These are phyloP conservation scores for Myathropa florea DNA, from an alignment of 2,888 invertebrate species.

Conservation along the genomic window DNA sequence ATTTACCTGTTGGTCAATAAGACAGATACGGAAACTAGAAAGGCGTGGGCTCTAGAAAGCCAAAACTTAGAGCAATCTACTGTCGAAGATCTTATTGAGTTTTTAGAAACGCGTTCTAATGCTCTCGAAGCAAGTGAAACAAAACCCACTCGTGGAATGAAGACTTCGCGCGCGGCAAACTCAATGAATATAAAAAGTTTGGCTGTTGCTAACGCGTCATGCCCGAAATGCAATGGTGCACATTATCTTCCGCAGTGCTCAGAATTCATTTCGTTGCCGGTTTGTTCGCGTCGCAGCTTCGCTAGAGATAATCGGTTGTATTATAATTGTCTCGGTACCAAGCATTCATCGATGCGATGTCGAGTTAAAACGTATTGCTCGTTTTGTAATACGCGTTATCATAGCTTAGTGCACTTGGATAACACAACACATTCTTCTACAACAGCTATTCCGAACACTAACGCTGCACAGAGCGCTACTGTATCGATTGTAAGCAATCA, in stretches of 20 bases:
- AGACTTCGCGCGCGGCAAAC: no score
- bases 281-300: conserved; percentile 1
- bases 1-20: not conserved
- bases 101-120: not conserved
- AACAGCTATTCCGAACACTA: no score
- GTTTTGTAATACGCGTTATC: conserved; percentile 3
- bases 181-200: no score
- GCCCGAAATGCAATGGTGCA: no score
- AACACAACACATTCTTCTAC: not conserved
- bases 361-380: conserved; percentile 3
- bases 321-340: conserved; percentile 10
- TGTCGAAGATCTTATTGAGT: not conserved
- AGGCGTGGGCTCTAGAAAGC: not conserved
- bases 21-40: not conserved
- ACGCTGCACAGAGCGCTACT: not conserved
- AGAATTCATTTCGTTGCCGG: conserved; percentile 6
- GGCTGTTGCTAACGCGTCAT: no score
- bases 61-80: not conserved
- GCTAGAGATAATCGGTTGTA: conserved; percentile 10
- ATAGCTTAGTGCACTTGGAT: conserved; percentile 8
- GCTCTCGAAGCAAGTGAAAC: not conserved
- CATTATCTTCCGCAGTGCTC: conserved; percentile 9
- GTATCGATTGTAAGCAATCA: not conserved
- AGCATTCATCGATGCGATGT: conserved; percentile 1
- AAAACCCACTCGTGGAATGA: no score